Evolutionary conservation across 2,888 invertebrate species (phyloP), one percentile per base, ranked within the genome.

Genomic region (Drosophila demipolita): DNA sequence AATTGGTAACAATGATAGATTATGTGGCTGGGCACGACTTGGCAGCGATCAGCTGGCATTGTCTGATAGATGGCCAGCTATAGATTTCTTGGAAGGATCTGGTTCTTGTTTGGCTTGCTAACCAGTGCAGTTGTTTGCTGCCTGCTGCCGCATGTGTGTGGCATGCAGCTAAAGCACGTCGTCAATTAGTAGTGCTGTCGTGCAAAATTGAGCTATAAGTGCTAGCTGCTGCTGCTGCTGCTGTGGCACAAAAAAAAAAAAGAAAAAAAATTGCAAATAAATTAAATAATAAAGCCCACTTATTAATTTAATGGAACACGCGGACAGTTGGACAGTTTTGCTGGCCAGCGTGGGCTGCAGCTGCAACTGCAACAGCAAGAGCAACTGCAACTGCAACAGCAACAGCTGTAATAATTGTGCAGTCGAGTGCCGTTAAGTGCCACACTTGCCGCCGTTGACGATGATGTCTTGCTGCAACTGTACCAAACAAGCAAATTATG

Each of bases 171-270:
- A 35, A 17, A 64, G 65, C 57, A 57, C 40, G 57, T 57, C 11
- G 5, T 50, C 80, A 73, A 74, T 80, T 80, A 74, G 69, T 29
- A 54, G 38, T 54, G 53, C 73, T 11, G 35, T 49, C 36, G 45
- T 65, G 57, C 62, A 71, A 82, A 87, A 88, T 87, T 84, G 84
- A 88, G 84, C 79, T 82, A 79, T 88, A 88, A 84, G 68, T 78
- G 80, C 78, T 66, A 26, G 49, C 49, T 49, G 33, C 3, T 32
- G 52, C 17, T 32, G 50, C 17, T 33, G 42, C 36, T 55, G 59
- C 11, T 52, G 53, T 54, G 36, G 17, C 52, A 67, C 49, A 72
- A 72, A 58, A 48, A 53, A 66, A 63, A 49, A 40, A 61, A 1
- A 26, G 1, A 50, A 49, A 55, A 68, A 49, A 62, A 71, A 66